phyloP scores from a whole-genome alignment of 1,140 invertebrate species.

The Halesus radiatus region DNA sequence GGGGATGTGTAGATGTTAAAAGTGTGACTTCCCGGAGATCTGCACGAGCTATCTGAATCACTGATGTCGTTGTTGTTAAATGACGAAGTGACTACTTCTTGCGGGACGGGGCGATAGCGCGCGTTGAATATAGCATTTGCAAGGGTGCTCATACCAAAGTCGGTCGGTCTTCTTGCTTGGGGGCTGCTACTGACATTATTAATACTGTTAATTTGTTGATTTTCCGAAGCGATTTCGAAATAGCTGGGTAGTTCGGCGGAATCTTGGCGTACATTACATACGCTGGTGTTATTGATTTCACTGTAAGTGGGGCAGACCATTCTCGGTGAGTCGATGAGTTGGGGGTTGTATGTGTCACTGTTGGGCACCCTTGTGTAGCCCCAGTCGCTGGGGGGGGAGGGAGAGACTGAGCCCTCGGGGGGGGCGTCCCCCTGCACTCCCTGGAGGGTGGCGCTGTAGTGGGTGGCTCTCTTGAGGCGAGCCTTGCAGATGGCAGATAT shows the following conservation, averaged over 20 bases:
- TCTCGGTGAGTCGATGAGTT: background rate
- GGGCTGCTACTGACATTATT: background rate
- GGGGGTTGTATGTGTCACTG: conserved; percentile 6
- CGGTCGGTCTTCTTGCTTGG: conserved; percentile 47
- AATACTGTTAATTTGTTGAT: background rate
- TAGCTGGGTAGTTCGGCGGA: conserved; percentile 12
- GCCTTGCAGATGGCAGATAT: conserved; percentile 52
- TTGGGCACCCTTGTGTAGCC: conserved; percentile 28
- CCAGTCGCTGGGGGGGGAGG: background rate
- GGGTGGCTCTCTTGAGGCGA: conserved; percentile 44
- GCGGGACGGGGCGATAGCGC: conserved; percentile 51
- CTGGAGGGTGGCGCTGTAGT: conserved; percentile 12
- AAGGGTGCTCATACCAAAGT: conserved; percentile 50
- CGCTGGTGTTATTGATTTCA: background rate
- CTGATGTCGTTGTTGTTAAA: conserved; percentile 38
- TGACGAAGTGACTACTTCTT: conserved; percentile 29
- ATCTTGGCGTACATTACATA: background rate
- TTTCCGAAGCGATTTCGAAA: conserved; percentile 16
- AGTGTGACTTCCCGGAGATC: conserved; percentile 48
- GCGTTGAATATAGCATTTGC: conserved; percentile 53
- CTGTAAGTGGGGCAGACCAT: background rate
- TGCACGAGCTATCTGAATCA: conserved; percentile 52
- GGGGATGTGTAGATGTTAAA: conserved; percentile 28
- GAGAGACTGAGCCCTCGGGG: background rate
- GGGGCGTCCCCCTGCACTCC: background rate